phyloP scores from a whole-genome alignment of 1,140 invertebrate species.

The Anagrus nilaparvatae region DNA sequence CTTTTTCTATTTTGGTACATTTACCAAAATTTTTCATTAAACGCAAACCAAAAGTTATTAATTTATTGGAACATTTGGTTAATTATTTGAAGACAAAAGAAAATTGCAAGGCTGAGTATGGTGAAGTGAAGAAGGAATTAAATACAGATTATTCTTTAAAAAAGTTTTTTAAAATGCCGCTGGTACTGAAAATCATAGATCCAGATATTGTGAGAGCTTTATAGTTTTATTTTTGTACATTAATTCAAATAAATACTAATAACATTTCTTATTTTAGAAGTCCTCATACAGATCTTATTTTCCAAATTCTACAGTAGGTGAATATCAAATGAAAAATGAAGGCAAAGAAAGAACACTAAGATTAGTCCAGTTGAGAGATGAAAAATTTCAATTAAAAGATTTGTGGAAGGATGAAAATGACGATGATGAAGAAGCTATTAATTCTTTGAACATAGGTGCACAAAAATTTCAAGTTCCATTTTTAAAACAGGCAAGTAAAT shows the following conservation, averaged over 20 bases:
- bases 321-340: constrained; percentile 45
- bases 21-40: constrained; percentile 50
- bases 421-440: constrained; percentile 42
- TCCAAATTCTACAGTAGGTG: constrained; percentile 44
- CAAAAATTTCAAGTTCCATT: constrained; percentile 35
- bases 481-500: constrained; percentile 40
- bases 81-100: constrained; percentile 46
- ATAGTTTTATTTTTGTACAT: constrained; percentile 5
- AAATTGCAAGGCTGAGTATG: constrained; percentile 43
- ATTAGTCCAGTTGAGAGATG: constrained; percentile 44
- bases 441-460: constrained; percentile 36
- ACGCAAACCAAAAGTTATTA: constrained; percentile 45
- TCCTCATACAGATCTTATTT: constrained; percentile 49
- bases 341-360: constrained; percentile 43
- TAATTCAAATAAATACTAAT: constrained; percentile 17
- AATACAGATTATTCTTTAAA: constrained; percentile 38
- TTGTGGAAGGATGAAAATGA: constrained; percentile 38
- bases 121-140: constrained; percentile 41
- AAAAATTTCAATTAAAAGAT: constrained; percentile 39
- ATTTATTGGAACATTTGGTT: constrained; percentile 46
- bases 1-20: constrained; percentile 49
- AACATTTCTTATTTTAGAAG: constrained; percentile 28
- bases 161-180: constrained; percentile 41
- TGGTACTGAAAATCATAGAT: constrained; percentile 39
- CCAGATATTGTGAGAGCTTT: constrained; percentile 36